Percentiles rank a stretch among this genome's conserved stretches.
Conservation (phyloP, 2,113 vertebrate species). For the Forbesichthys agassizii region DNA sequence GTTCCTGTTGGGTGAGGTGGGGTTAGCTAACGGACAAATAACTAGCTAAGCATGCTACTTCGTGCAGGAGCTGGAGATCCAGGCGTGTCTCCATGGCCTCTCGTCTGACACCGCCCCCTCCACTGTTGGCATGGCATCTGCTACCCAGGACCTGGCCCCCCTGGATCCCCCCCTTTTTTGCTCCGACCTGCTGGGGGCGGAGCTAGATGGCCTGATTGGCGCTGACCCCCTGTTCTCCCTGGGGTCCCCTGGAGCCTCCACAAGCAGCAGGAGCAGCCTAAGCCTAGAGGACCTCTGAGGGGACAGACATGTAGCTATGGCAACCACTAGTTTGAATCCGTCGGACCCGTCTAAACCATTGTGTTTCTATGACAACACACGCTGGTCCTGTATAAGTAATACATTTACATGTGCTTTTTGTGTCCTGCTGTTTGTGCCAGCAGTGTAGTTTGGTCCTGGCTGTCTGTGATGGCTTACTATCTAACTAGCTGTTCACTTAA, state of each 20-base stretch:
- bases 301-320: background rate
- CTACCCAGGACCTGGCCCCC: slow-evolving; percentile 75
- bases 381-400: background rate
- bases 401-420: too few species aligned
- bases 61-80: slow-evolving; percentile 85
- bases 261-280: slow-evolving; percentile 86
- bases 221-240: slow-evolving; percentile 83
- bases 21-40: too few species aligned
- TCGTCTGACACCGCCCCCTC: slow-evolving; percentile 52
- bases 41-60: background rate
- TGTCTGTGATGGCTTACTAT: too few species aligned
- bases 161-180: slow-evolving; percentile 74
- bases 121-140: slow-evolving; percentile 40
- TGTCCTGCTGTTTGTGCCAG: too few species aligned
- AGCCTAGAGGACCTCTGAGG: slow-evolving; percentile 84
- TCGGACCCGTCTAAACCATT: too few species aligned
- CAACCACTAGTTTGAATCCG: background rate
- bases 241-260: slow-evolving; percentile 82
- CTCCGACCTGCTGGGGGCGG: slow-evolving; percentile 54
- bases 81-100: slow-evolving; percentile 81
- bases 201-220: slow-evolving; percentile 61
- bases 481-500: too few species aligned
- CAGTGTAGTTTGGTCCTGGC: too few species aligned
- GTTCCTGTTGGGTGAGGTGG: too few species aligned
- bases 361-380: background rate